A percentile compares a stretch with the other conserved stretches of the same genome.
Evolutionary conservation across 1,140 invertebrate genomes (phyloP).

Genomic region (Drosophila ficusphila): DNA sequence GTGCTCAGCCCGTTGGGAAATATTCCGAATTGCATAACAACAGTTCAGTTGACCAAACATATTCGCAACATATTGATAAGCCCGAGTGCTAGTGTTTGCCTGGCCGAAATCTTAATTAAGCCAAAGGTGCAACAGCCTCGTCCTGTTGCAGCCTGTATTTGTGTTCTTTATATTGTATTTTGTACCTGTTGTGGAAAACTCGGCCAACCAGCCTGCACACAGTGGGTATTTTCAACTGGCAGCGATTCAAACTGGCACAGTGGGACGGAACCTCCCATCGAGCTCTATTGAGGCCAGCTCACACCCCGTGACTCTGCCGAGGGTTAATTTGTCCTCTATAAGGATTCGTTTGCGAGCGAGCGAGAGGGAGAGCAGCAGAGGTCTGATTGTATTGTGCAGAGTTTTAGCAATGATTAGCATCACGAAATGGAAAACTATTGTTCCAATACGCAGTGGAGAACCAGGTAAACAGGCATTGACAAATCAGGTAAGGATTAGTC

Average conservation of each 20-base stretch:
- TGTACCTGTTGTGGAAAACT: constrained; percentile 61
- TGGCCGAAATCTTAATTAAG: constrained; percentile 39
- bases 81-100: constrained; percentile 12
- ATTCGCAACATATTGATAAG: constrained; percentile 14
- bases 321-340: constrained; percentile 59
- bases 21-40: constrained; percentile 12
- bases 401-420: constrained; percentile 81
- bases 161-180: constrained; percentile 8
- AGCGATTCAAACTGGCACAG: constrained; percentile 57
- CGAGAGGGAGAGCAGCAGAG: background rate
- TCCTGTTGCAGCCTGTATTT: background rate
- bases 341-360: constrained; percentile 6
- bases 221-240: constrained; percentile 20
- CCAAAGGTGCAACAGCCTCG: constrained; percentile 58
- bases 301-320: constrained; percentile 36
- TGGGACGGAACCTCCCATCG: constrained; percentile 66
- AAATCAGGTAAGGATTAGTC: constrained; percentile 65
- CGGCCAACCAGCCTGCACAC: background rate
- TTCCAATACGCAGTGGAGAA: constrained; percentile 69
- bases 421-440: constrained; percentile 73
- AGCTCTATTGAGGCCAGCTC: constrained; percentile 29
- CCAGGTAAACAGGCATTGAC: constrained; percentile 71
- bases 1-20: constrained; percentile 3
- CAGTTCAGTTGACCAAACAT: background rate
- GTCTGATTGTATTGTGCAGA: constrained; percentile 35